Base-by-base conservation (phyloP, 2,888 invertebrate species). In the Acrocyrtus sp. region DNA sequence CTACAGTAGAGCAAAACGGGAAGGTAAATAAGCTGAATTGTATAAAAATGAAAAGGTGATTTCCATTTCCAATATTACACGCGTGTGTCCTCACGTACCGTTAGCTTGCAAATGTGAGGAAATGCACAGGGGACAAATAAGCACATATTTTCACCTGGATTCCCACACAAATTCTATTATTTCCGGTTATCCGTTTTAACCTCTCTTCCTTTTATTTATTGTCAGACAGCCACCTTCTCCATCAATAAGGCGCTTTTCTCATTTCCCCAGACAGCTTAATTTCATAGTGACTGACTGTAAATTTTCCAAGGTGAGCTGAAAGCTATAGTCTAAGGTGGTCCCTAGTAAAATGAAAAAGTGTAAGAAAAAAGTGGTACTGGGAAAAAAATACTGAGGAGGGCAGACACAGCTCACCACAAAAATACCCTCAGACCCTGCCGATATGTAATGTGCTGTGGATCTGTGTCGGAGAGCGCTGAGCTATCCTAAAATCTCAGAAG, bases 251-350 rank as follows among this genome's bases (percentile, higher is more conserved):
- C n/a, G n/a, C n/a, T n/a, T n/a, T n/a, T n/a, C n/a, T n/a, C n/a
- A n/a, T n/a, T n/a, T n/a, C n/a, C n/a, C n/a, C n/a, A n/a, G n/a
- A n/a, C n/a, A n/a, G n/a, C n/a, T n/a, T n/a, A n/a, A 56, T 56
- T 56, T 56, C 56, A 56, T 53, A 56, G 56, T 56, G 56, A 53
- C 17, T 53, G 53, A 53, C 29, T 53, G 17, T 39, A 39, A 56
- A 56, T 56, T 34, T 56, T n/a, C n/a, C n/a, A n/a, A n/a, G n/a
- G 39, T 19, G 39, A 56, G n/a, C 10, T 10, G 19, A 53, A 17
- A 47, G 8, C 19, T 47, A 21, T 2, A 10, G 15, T 47, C 21
- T 1, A n/a, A 17, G 17, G 5, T 47, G 19, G 10, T 10, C 10
- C 8, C 17, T 50, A 17, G 15, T 10, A 26, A 22, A 22, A 22